Evolutionary conservation across 2,888 invertebrate species (phyloP).

Genomic region (Tenthredo amoena): DNA sequence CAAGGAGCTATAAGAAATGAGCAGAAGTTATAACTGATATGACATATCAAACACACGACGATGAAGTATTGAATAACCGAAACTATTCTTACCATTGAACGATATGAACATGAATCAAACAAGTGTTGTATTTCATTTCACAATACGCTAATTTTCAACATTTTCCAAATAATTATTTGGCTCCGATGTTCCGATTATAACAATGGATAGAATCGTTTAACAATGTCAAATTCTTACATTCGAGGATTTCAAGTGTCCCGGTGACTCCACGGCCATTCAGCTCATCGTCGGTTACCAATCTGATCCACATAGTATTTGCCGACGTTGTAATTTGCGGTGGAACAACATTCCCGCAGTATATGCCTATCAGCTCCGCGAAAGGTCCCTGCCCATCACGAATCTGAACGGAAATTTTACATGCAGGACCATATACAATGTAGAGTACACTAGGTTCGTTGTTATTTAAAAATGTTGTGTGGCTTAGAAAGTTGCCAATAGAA

Average conservation of each 20-base stretch:
- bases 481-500: background rate
- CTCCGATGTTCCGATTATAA: no score
- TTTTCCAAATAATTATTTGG: background rate
- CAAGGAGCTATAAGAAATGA: slow-evolving; percentile 79
- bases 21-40: background rate
- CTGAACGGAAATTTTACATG: slow-evolving; percentile 65
- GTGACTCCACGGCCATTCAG: slow-evolving; percentile 83
- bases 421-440: background rate
- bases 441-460: background rate
- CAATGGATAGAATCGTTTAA: background rate
- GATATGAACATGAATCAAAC: no score
- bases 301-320: slow-evolving; percentile 82
- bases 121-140: no score
- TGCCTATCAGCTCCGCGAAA: slow-evolving; percentile 83
- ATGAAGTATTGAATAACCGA: background rate
- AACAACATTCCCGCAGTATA: slow-evolving; percentile 84
- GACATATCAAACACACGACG: background rate
- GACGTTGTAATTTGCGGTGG: slow-evolving; percentile 83
- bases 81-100: background rate
- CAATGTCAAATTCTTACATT: slow-evolving; percentile 77
- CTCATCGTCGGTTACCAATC: slow-evolving; percentile 84
- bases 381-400: slow-evolving; percentile 86
- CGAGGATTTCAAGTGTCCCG: slow-evolving; percentile 80
- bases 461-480: background rate
- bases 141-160: background rate